A percentile compares a stretch with the other conserved stretches of the same genome.
These are phyloP conservation scores for Drosophila rufa DNA, from an alignment of 1,140 invertebrate species.

Conservation along the genomic window DNA sequence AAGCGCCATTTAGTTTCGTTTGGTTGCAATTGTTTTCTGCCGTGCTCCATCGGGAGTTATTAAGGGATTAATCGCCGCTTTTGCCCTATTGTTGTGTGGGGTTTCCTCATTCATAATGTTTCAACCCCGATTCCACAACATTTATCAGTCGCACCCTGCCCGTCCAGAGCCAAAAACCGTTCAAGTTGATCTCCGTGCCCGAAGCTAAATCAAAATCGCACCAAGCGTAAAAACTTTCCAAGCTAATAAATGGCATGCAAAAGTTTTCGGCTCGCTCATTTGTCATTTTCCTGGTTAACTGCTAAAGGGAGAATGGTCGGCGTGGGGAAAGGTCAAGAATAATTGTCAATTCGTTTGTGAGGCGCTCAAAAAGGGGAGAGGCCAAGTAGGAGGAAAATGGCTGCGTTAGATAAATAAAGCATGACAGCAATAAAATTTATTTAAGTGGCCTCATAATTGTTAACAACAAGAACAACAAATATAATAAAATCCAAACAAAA, in stretches of 20 bases:
- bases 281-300: slow-evolving; percentile 58
- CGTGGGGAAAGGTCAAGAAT: slow-evolving; percentile 38
- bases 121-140: not conserved
- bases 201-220: slow-evolving; percentile 75
- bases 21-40: not conserved
- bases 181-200: slow-evolving; percentile 30
- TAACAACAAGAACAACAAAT: slow-evolving; percentile 60
- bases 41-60: not conserved
- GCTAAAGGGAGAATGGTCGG: not conserved
- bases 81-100: not conserved
- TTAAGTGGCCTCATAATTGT: slow-evolving; percentile 78
- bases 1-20: slow-evolving; percentile 1
- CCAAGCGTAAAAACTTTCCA: slow-evolving; percentile 61
- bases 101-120: slow-evolving; percentile 6
- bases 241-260: slow-evolving; percentile 74
- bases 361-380: slow-evolving; percentile 34
- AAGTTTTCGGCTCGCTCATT: slow-evolving; percentile 65
- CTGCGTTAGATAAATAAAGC: slow-evolving; percentile 17
- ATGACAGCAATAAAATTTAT: slow-evolving; percentile 74
- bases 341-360: slow-evolving; percentile 72
- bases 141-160: slow-evolving; percentile 8
- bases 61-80: not conserved
- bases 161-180: not conserved
- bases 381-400: not conserved
- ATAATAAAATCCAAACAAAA: slow-evolving; percentile 60